phyloP scores from a whole-genome alignment of 2,797 vertebrate genomes.

The Gymnoscopelus microlampas region DNA sequence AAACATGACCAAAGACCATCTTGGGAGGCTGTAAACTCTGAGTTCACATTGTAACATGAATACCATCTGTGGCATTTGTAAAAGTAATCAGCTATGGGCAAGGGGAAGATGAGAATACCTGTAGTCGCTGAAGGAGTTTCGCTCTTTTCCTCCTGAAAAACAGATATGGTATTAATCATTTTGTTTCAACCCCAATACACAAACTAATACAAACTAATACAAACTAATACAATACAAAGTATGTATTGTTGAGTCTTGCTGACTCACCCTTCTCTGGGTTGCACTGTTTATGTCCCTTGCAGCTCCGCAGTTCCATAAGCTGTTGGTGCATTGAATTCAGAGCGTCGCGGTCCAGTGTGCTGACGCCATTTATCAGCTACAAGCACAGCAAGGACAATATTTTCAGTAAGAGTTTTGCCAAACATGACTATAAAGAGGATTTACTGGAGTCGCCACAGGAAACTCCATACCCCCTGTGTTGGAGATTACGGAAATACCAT shows the following conservation, averaged over 20 bases:
- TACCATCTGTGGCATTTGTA: slow-evolving; percentile 59
- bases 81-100: slow-evolving; percentile 55
- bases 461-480: slow-evolving; percentile 9
- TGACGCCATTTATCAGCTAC: slow-evolving; percentile 93
- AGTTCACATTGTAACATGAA: slow-evolving; percentile 50
- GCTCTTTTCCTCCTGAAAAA: slow-evolving; percentile 89
- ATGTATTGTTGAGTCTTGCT: slow-evolving; percentile 19
- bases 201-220: too few species aligned
- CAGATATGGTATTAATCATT: slow-evolving; percentile 51
- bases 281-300: slow-evolving; percentile 94
- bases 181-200: slow-evolving; percentile 6
- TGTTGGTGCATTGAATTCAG: slow-evolving; percentile 92
- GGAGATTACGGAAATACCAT: slow-evolving; percentile 24
- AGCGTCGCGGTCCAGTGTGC: slow-evolving; percentile 87
- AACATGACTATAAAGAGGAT: slow-evolving; percentile 8
- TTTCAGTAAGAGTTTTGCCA: slow-evolving; percentile 41
- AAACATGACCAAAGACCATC: slow-evolving; percentile 54
- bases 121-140: slow-evolving; percentile 92
- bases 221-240: too few species aligned
- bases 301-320: slow-evolving; percentile 93
- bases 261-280: slow-evolving; percentile 90
- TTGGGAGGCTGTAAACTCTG: slow-evolving; percentile 45
- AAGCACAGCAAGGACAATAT: slow-evolving; percentile 46
- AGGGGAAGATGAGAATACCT: slow-evolving; percentile 82
- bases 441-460: slow-evolving; percentile 28